Percentiles rank a stretch among this genome's conserved stretches.
Conservation (phyloP, 1,140 invertebrate genomes). For the Drosophila setifemur region DNA sequence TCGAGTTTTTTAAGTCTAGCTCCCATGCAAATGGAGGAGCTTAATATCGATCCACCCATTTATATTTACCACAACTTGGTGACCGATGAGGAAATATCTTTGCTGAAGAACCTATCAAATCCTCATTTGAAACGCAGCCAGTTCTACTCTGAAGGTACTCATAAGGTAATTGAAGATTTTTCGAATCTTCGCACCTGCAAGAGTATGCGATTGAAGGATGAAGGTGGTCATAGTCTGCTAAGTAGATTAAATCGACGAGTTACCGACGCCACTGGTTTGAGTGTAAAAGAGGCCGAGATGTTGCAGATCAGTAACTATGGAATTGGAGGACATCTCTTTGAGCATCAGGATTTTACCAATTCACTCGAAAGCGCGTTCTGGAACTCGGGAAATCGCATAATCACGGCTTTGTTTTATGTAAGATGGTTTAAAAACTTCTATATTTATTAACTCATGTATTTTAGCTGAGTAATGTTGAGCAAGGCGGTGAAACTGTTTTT, state of each 20-base stretch:
- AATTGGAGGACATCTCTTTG: slow-evolving; percentile 6
- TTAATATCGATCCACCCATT: slow-evolving; percentile 1
- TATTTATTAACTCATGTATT: background rate
- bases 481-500: slow-evolving; percentile 25
- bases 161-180: background rate
- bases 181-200: slow-evolving; percentile 10
- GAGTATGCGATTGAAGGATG: background rate
- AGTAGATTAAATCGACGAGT: slow-evolving; percentile 13
- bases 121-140: slow-evolving; percentile 2
- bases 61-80: slow-evolving; percentile 17
- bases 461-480: slow-evolving; percentile 15
- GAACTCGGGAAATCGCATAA: slow-evolving; percentile 3
- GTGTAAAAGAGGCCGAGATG: background rate
- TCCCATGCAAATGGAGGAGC: slow-evolving; percentile 5
- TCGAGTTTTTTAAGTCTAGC: slow-evolving; percentile 6
- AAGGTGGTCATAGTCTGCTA: background rate
- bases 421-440: background rate
- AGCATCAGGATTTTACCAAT: background rate
- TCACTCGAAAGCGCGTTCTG: background rate
- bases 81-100: background rate
- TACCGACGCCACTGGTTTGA: slow-evolving; percentile 4
- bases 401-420: slow-evolving; percentile 15
- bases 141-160: background rate
- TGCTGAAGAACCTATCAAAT: background rate
- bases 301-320: slow-evolving; percentile 14